Conservation (phyloP, 92 coral and sea anemone genomes). For the Anthopleura xanthogrammica region DNA sequence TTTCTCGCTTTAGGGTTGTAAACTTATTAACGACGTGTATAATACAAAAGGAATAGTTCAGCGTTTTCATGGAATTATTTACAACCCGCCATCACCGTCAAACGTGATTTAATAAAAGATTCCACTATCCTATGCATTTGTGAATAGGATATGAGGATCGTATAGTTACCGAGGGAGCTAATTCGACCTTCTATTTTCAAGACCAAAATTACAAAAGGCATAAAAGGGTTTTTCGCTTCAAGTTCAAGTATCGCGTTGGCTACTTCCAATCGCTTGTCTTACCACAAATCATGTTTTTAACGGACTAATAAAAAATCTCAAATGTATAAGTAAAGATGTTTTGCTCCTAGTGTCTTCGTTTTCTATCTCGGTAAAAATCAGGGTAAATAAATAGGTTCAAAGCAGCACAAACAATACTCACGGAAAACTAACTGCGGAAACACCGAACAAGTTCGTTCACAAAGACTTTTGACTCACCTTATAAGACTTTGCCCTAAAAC, state of each 20-base stretch:
- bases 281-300: conserved; percentile 37
- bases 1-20: conserved; percentile 20
- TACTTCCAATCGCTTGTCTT: conserved; percentile 15
- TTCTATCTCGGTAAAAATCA: neutral
- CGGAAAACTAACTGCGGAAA: conserved; percentile 9
- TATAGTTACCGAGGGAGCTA: neutral
- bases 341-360: conserved; percentile 5
- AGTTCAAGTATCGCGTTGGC: conserved; percentile 6
- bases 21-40: conserved; percentile 12
- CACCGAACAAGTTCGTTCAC: neutral
- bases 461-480: conserved; percentile 28
- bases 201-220: neutral
- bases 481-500: conserved; percentile 19
- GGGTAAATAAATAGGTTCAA: neutral
- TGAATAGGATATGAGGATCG: neutral
- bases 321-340: conserved; percentile 8
- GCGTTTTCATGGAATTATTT: neutral
- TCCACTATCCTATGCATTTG: conserved; percentile 5
- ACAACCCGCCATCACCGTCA: neutral
- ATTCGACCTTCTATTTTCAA: neutral
- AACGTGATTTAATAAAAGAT: conserved; percentile 1
- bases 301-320: conserved; percentile 22
- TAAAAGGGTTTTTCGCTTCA: neutral
- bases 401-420: conserved; percentile 9
- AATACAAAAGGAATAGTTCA: conserved; percentile 7